Evolutionary conservation across 1,140 invertebrate species (phyloP), one percentile per base, ranked within the genome.

Genomic region (Nomia melanderi): DNA sequence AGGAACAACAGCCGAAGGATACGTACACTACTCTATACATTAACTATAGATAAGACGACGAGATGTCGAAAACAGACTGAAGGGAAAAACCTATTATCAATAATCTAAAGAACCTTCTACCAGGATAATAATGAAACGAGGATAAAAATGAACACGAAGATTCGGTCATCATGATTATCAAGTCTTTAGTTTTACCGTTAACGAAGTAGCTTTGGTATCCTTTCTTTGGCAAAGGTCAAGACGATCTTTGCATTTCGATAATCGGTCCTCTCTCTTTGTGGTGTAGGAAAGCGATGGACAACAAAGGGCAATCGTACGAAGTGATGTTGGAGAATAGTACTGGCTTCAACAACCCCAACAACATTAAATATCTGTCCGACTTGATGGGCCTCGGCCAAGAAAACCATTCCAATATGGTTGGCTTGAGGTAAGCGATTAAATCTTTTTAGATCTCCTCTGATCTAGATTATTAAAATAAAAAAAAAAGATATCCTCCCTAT

Each of bases 291-390:
- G 95, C 95, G 56, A 93, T 95, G 93, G 95, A 96, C 92, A 94
- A 94, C 94, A 96, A 95, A 93, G 95, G 94, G 86, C 96, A 95
- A 91, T 95, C 93, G 85, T 98, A 96, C 94, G 96, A 97, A 93
- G 95, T 96, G 83, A 94, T 97, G 86, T 94, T 98, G 88, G 94
- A 96, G 92, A 96, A 95, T 92, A 96, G 96, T 87, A 93, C 96
- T 84, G 96, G 96, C 83, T 98, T 98, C 94, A 96, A 96, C 93
- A 98, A 98, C 93, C 96, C 96, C 50, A 97, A 97, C 93, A 97
- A 95, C 93, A 95, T 97, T 86, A 95, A 95, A 92, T 96, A 95
- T 93, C 94, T 97, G 72, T 94, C 95, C 80, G 94, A 95, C 86
- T 93, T 94, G 71, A 94, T 97, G 89, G 95, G 95, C 67, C 94